Base-by-base conservation (phyloP, 2,888 invertebrate species). In the Nasonia oneida region DNA sequence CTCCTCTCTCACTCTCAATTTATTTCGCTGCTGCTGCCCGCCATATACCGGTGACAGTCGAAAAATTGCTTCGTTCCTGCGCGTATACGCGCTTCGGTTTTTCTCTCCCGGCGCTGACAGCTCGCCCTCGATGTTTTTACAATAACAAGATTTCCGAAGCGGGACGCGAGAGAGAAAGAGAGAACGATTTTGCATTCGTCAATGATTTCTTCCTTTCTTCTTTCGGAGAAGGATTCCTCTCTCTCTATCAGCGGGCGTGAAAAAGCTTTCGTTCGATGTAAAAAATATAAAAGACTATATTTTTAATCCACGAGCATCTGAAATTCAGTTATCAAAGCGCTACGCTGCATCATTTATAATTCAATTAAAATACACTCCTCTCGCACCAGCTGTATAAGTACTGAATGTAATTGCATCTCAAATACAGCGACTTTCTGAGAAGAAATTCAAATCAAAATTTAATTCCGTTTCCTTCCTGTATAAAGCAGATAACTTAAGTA, bases 401-500 rank as follows among this genome's bases (percentile, higher is more conserved):
- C 57, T 61, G 18, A 61, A 61, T n/a, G 5, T 12, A 67, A 29
- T 67, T 67, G 33, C 23, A 61, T 67, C 67, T 67, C 4, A 67
- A 67, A n/a, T 67, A 14, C 10, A 67, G 1, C 67, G 23, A 67
- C 14, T 67, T 12, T 14, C 2, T 14, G 4, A 14, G 67, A 67
- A 67, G 67, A 75, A 74, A 42, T 42, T 50, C 23, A 53, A 75
- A 53, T 75, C 18, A 75, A 75, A 75, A 75, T 33, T 61, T 77
- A 77, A 77, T 77, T 77, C 39, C 37, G 23, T 77, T 77, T 77
- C 57, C 57, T 47, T 53, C 61, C 29, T 39, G 33, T 61, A 75
- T 75, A 50, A 75, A 75, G 53, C 37, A 77, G 61, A 77, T 57
- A 61, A 15, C 57, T 15, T 39, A 39, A 76, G 75, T 76, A 76